Evolutionary conservation across 2,113 vertebrate species (phyloP).

Genomic region (Chloropsis cyanopogon): DNA sequence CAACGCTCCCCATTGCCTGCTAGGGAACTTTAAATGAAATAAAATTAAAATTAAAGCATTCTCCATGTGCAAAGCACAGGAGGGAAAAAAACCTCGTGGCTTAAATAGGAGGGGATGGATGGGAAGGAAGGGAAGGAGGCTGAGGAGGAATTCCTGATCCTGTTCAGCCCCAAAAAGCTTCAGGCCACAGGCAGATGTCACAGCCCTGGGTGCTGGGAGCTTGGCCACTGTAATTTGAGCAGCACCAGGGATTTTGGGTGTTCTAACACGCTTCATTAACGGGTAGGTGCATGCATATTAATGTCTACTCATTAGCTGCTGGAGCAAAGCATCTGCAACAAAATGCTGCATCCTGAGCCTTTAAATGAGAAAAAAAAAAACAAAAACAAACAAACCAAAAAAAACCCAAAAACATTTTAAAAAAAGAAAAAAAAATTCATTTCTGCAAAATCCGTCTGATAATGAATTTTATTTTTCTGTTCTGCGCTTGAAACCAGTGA

Average conservation of each 20-base stretch:
- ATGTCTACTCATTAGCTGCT: constrained; percentile 56
- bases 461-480: constrained; percentile 5
- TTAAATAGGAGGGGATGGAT: not conserved
- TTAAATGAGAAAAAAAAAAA: not conserved
- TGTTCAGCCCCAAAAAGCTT: not conserved
- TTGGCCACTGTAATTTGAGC: not conserved
- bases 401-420: too few species aligned
- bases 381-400: not conserved
- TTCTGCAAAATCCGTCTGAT: not conserved
- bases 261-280: constrained; percentile 14
- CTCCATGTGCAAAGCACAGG: not conserved
- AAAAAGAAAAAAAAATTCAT: not conserved
- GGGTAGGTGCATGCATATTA: constrained; percentile 61
- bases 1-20: not conserved
- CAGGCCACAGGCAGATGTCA: not conserved
- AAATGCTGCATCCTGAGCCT: constrained; percentile 4
- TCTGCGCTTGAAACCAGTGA: not conserved
- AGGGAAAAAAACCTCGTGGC: not conserved
- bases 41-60: not conserved
- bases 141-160: not conserved
- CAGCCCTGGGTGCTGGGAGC: not conserved
- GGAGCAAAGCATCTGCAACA: constrained; percentile 17
- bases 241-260: not conserved
- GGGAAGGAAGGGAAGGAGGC: constrained; percentile 1
- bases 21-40: not conserved